Evolutionary conservation across 2,797 vertebrate species (phyloP), one percentile per base, ranked within the genome.

Genomic region (Lindbergichthys nudifrons): DNA sequence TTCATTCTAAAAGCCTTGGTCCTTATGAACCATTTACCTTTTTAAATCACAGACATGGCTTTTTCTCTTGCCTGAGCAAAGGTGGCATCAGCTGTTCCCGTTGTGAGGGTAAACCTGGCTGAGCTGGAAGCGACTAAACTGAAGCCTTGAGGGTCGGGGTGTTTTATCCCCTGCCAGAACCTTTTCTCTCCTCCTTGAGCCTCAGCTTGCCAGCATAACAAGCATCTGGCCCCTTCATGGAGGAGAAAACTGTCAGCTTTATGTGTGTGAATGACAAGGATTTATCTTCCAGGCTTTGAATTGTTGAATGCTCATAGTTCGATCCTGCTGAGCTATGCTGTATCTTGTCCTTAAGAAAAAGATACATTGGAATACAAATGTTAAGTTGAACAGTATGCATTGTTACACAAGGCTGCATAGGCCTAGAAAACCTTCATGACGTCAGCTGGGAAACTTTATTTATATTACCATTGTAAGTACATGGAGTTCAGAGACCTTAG

Each of bases 101-200:
- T 79, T 85, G 78, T 86, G 76, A 73, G 57, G 58, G n/a, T 60
- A 70, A 83, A 81, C 64, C 62, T 75, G 65, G 53, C 77, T 60
- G 82, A 82, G 83, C 80, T 81, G 77, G 84, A 85, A 70, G 77
- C n/a, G 64, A 57, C 80, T 75, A 68, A 88, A 80, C 76, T 65
- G 60, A 84, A 88, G 84, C 80, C 73, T 78, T 18, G n/a, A 68
- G 72, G 75, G 54, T 14, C 47, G 21, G 46, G 42, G 45, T 61
- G 59, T 84, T 91, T 92, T 76, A 91, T 90, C 73, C 43, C 19
- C 64, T 76, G 85, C 86, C 89, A 90, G 78, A 80, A 54, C 61
- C 78, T 67, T 73, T 77, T 65, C 70, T 75, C 58, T 73, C 19
- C 32, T 81, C 68, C 53, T 80, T 70, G 48, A 73, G 76, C 73